Evolutionary conservation across 2,797 vertebrate species (phyloP).

Genomic region (Crax fasciolata): DNA sequence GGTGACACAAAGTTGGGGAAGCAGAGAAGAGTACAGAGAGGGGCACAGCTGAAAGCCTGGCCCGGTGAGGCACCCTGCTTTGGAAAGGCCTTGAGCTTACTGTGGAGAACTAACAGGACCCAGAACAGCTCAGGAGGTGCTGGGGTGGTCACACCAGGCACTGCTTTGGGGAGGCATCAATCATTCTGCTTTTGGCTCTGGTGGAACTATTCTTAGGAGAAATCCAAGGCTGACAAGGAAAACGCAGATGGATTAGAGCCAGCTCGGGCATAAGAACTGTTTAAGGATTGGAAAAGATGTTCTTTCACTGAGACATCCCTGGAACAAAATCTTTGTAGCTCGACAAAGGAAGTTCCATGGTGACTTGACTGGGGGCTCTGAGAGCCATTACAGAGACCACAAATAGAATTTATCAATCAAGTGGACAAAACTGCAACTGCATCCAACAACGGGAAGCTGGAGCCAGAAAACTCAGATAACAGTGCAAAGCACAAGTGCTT

Average conservation of each 20-base stretch:
- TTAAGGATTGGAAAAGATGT: neutral
- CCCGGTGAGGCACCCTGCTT: fast-evolving
- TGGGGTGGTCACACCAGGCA: neutral
- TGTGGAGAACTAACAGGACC: neutral
- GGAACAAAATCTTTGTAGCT: neutral
- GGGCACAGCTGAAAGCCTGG: neutral
- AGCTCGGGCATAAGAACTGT: neutral
- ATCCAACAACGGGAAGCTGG: neutral
- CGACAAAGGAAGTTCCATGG: neutral
- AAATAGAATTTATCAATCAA: neutral
- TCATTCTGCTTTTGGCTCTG: neutral
- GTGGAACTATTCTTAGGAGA: neutral
- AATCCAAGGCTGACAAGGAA: neutral
- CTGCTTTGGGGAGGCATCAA: neutral
- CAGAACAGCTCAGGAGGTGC: neutral
- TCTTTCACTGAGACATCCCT: neutral
- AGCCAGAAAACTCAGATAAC: neutral
- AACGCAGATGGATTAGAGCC: neutral
- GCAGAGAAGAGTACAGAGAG: neutral
- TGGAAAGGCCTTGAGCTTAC: neutral
- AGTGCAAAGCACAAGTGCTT: neutral
- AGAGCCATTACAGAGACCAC: neutral
- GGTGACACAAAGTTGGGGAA: neutral
- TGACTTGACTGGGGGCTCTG: neutral
- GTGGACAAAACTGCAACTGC: neutral